These are phyloP conservation scores for Dicrostonyx torquatus DNA, from an alignment of 2,797 vertebrate species.

Conservation along the genomic window DNA sequence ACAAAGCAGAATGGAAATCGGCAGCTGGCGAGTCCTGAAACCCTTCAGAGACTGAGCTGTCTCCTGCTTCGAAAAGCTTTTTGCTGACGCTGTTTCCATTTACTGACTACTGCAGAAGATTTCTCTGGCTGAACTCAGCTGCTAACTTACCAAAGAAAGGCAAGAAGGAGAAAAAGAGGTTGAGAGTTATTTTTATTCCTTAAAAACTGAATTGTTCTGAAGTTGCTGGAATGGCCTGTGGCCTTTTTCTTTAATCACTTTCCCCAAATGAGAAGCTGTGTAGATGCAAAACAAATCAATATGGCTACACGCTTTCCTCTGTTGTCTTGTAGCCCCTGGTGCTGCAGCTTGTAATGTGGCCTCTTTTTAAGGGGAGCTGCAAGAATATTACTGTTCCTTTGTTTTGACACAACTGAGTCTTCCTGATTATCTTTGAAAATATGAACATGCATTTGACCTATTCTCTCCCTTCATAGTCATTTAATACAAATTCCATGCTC, in stretches of 20 bases:
- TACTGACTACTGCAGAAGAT: not conserved
- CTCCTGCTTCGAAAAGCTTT: not conserved
- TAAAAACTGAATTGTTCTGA: not conserved
- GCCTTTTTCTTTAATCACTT: conserved; percentile 61
- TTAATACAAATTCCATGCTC: not conserved
- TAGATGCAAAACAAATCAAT: conserved; percentile 31
- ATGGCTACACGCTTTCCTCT: not conserved
- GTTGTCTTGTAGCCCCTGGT: not conserved
- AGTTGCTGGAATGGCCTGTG: conserved; percentile 39
- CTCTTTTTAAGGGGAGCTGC: not conserved
- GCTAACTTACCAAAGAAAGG: conserved; percentile 16
- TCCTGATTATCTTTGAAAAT: conserved; percentile 39
- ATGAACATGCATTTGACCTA: not conserved
- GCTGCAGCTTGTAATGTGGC: not conserved
- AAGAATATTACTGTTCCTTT: conserved; percentile 18
- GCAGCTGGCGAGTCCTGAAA: not conserved
- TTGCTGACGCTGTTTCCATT: not conserved
- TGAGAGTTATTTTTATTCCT: conserved; percentile 22
- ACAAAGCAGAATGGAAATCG: not conserved
- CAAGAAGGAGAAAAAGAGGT: conserved; percentile 33
- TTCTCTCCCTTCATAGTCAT: not conserved
- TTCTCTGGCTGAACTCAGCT: conserved; percentile 41
- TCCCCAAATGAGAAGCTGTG: conserved; percentile 49
- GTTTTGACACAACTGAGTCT: not conserved
- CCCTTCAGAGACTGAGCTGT: not conserved